Conservation (phyloP, 2,113 vertebrate species). For the Pterocles orientalis region DNA sequence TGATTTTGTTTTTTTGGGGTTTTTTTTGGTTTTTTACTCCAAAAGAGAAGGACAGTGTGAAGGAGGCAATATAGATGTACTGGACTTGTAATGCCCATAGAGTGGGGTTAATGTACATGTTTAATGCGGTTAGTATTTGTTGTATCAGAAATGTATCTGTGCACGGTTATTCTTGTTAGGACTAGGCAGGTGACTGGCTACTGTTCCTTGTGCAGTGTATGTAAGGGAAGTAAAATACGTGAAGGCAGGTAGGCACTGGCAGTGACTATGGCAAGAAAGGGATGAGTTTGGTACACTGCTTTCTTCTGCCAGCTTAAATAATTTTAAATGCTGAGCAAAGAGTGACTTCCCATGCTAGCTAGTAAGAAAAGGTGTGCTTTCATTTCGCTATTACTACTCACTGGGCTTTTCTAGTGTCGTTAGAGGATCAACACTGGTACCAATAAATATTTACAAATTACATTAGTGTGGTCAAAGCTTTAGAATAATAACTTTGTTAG, state of each 20-base stretch:
- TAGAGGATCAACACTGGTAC: neutral
- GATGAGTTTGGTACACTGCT: accelerated
- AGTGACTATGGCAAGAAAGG: neutral
- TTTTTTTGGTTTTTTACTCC: no score
- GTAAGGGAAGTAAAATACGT: neutral
- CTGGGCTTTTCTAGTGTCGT: neutral
- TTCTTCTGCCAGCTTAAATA: neutral
- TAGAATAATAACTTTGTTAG: neutral
- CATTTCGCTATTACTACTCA: neutral
- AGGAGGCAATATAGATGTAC: neutral
- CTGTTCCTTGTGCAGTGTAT: neutral
- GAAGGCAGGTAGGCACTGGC: neutral
- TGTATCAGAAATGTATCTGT: neutral
- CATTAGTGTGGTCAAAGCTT: neutral
- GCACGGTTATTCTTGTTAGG: neutral
- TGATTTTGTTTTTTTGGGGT: no score
- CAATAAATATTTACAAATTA: neutral
- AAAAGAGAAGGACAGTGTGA: neutral
- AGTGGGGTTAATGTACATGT: neutral
- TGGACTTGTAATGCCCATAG: neutral
- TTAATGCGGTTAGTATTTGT: neutral
- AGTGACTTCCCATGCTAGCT: neutral
- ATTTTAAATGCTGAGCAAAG: neutral
- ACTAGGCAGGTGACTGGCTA: neutral
- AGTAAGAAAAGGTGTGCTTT: neutral